Evolutionary conservation across 2,113 vertebrate genomes (phyloP).

Genomic region (Saccopteryx leptura): DNA sequence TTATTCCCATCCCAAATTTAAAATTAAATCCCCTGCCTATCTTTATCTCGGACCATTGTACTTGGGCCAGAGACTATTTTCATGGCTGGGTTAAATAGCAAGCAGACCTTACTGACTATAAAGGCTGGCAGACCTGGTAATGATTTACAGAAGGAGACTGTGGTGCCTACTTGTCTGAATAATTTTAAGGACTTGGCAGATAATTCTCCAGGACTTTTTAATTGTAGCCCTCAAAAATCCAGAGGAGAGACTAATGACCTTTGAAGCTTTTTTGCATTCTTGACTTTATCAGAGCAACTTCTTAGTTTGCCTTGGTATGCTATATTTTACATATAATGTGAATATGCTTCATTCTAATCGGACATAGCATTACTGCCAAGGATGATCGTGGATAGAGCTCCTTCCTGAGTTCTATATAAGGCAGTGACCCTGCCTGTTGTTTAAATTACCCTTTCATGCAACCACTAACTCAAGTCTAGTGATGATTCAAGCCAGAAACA

Average conservation of each 20-base stretch:
- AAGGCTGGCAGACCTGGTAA: conserved; percentile 79
- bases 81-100: conserved; percentile 77
- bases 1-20: conserved; percentile 58
- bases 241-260: conserved; percentile 67
- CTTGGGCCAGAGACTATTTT: conserved; percentile 67
- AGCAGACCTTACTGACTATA: conserved; percentile 69
- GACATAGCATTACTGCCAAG: conserved; percentile 70
- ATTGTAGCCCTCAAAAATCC: conserved; percentile 71
- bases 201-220: conserved; percentile 78
- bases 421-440: conserved; percentile 74
- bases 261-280: conserved; percentile 55
- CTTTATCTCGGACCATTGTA: conserved; percentile 41
- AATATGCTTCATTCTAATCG: conserved; percentile 80
- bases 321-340: conserved; percentile 70
- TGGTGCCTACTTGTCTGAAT: conserved; percentile 82
- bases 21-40: conserved; percentile 68
- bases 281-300: conserved; percentile 56
- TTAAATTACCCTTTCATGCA: conserved; percentile 80
- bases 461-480: conserved; percentile 75
- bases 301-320: conserved; percentile 74
- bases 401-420: conserved; percentile 69
- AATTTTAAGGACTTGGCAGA: conserved; percentile 79
- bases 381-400: conserved; percentile 11
- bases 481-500: conserved; percentile 82
- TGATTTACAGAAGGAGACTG: conserved; percentile 74